Evolutionary conservation across 1,140 invertebrate genomes (phyloP), one percentile per base, ranked within the genome.

Genomic region (Scaptomyza pallida): DNA sequence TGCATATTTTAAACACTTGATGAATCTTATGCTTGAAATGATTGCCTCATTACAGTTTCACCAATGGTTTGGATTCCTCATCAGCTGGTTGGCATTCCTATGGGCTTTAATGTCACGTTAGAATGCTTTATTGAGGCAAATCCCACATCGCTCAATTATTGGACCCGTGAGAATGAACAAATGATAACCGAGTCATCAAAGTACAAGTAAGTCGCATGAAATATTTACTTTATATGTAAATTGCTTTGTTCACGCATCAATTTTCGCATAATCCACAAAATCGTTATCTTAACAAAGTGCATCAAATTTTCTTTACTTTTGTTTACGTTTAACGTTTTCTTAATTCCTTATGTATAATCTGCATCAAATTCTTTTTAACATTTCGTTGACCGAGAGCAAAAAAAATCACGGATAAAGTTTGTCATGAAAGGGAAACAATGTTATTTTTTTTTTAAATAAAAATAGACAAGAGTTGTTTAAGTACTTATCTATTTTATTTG

Each of bases 111-210:
- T 44, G 96, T 97, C 6, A 97, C 95, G 1, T 91, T 98, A 44
- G 97, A 97, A 91, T 98, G 97, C 91, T 95, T 95, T 88, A 97
- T 96, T 1, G 97, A 98, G 92, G 97, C 97, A 6, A 96, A 97
- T 92, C 97, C 97, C 3, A 96, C 95, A 3, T 97, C 97, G 6
- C 93, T 98, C 17, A 98, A 98, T 92, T 98, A 97, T 90, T 98
- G 97, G 97, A 97, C 96, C 0, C 92, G 95, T 51, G 96, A 97
- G 75, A 96, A 96, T 73, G 95, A 96, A 2, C 94, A 96, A 81
- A 97, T 97, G 96, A 97, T 98, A 50, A 96, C 97, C 75, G 96
- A 97, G 75, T 96, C 94, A 23, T 89, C 92, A 15, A 97, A 97
- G 91, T 97, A 97, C 91, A 95, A 95, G 90, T 91, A 59, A 85